Base-by-base conservation (phyloP, 1,140 invertebrate genomes). In the Procambarus virginalis region DNA sequence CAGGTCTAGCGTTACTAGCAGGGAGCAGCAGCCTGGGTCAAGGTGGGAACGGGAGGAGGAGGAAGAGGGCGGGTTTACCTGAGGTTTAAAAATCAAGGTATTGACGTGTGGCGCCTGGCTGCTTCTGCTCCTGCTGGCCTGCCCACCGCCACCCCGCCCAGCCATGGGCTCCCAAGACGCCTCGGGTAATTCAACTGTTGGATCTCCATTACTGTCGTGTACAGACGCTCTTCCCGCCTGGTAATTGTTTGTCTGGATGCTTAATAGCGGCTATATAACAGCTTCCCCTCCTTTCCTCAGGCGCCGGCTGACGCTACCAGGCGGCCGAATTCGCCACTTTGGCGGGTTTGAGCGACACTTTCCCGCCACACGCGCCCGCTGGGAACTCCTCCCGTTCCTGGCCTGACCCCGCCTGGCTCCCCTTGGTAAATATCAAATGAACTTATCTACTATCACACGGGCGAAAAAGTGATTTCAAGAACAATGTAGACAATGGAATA, bases 271-370 rank as follows among this genome's bases (percentile, higher is more conserved):
- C 79, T 45, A 60, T 81, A 81, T 81, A 49, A 34, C 49, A 14
- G 79, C 79, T 45, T 55, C 79, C 79, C 79, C 51, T 46, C 60
- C 80, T 68, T 82, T 12, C 80, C 58, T 46, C 34, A 12, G 80
- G 80, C 9, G 17, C 80, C 17, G 34, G 22, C 10, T 77, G 49
- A 58, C 45, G 64, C 84, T 60, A 12, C 55, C 1, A 58, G 73
- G 51, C 73, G n/a, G n/a, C 75, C 5, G 75, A 86, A 86, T 78
- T 86, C 58, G 48, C 73, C 75, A 86, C 84, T 77, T 86, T 48
- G 68, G 84, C 84, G 73, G 84, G 84, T 86, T 86, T 86, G 84
- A 86, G 84, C 51, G 84, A 86, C 84, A 86, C 84, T 86, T 86
- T 60, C 34, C 51, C 73, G 49, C 68, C 49, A 75, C 70, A 77